These are phyloP conservation scores for Emydocephalus ijimae DNA, from an alignment of 2,113 vertebrate genomes.

Conservation along the genomic window DNA sequence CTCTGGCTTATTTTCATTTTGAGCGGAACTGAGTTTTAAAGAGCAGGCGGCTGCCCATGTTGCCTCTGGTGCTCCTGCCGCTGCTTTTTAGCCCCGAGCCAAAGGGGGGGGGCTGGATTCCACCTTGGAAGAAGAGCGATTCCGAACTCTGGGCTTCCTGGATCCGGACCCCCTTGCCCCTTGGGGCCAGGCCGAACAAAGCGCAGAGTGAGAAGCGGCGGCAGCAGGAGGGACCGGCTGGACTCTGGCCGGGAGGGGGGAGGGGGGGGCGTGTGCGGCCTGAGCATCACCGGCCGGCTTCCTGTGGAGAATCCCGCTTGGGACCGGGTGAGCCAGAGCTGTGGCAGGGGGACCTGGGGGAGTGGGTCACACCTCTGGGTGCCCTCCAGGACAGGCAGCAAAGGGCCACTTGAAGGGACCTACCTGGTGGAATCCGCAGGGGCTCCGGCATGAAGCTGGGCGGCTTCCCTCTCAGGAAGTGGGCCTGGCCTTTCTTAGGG, in stretches of 20 bases:
- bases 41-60: slow-evolving; percentile 52
- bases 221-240: too few relatives aligned
- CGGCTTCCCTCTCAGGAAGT: too few relatives aligned
- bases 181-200: neutral
- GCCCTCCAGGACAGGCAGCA: neutral
- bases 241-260: too few relatives aligned
- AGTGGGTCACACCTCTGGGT: neutral
- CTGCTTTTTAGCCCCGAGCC: neutral
- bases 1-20: slow-evolving; percentile 29
- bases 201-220: neutral
- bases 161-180: neutral
- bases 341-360: neutral
- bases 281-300: neutral
- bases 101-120: neutral
- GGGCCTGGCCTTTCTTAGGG: too few relatives aligned
- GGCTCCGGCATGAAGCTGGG: neutral
- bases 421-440: fast-evolving
- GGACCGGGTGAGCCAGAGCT: neutral
- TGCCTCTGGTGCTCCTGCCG: slow-evolving; percentile 2
- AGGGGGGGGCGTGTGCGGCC: neutral
- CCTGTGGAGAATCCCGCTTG: neutral
- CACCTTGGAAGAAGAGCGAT: too few relatives aligned
- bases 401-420: neutral
- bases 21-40: slow-evolving; percentile 55
- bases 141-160: neutral